Conservation (phyloP, 2,797 vertebrate species). For the Sus cebifrons region DNA sequence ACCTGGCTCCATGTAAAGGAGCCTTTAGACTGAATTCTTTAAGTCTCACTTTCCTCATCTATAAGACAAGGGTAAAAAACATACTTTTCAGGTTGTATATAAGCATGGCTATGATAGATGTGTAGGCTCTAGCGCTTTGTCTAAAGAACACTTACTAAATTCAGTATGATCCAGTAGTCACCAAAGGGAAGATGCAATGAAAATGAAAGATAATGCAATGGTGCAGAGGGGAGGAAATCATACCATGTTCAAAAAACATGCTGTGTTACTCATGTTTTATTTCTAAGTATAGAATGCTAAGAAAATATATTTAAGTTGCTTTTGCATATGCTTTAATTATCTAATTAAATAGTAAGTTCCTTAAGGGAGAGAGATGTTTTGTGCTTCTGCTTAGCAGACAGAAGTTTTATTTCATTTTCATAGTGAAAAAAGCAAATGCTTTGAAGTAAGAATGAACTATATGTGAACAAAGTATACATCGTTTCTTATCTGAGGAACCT, state of each 20-base stretch:
- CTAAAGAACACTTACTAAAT: neutral
- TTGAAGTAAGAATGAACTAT: neutral
- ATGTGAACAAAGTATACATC: neutral
- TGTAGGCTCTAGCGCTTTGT: neutral
- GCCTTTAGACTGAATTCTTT: neutral
- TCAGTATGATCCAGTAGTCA: neutral
- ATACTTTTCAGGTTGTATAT: neutral
- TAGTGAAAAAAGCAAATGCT: neutral
- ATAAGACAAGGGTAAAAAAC: neutral
- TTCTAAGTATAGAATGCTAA: neutral
- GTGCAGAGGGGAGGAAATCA: neutral
- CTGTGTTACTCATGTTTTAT: neutral
- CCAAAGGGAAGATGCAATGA: neutral
- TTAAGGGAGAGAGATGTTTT: neutral
- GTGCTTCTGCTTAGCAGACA: neutral
- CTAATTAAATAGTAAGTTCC: neutral
- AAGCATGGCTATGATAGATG: neutral
- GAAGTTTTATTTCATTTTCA: neutral
- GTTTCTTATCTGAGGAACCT: neutral
- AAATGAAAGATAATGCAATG: neutral
- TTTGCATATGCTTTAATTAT: constrained; percentile 12
- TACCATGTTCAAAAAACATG: neutral
- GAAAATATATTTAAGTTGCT: neutral
- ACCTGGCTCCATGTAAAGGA: neutral
- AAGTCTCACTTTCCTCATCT: neutral